A percentile compares a stretch with the other conserved stretches of the same genome.
These are phyloP conservation scores for Pseudorasbora parva DNA, from an alignment of 2,113 vertebrate species.

Conservation along the genomic window DNA sequence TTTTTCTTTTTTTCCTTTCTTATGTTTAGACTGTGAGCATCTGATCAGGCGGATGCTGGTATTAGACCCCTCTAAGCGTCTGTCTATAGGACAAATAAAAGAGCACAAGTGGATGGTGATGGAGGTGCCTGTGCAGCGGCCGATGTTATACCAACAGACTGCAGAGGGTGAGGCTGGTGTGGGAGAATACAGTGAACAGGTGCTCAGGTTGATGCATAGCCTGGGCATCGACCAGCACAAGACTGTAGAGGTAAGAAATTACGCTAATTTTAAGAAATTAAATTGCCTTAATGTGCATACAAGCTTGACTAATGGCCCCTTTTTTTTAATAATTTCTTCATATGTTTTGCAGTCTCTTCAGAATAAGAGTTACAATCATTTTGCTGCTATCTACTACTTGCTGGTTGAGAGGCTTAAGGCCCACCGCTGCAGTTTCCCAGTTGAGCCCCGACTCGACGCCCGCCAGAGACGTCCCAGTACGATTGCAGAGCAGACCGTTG, in stretches of 20 bases:
- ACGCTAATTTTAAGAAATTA: not conserved
- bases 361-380: slow-evolving; percentile 99
- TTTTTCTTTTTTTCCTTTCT: slow-evolving; percentile 13
- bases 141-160: slow-evolving; percentile 84
- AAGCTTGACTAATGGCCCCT: not conserved
- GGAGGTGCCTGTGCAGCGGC: slow-evolving; percentile 89
- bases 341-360: slow-evolving; percentile 86
- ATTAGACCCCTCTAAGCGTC: slow-evolving; percentile 90
- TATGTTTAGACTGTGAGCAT: slow-evolving; percentile 90
- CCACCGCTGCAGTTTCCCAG: slow-evolving; percentile 94
- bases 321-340: not conserved
- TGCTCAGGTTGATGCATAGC: slow-evolving; percentile 95
- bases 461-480: slow-evolving; percentile 94
- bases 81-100: slow-evolving; percentile 94
- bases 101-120: slow-evolving; percentile 98
- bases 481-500: slow-evolving; percentile 91
- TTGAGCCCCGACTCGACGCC: slow-evolving; percentile 91
- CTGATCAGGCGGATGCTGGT: slow-evolving; percentile 97
- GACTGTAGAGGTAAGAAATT: slow-evolving; percentile 89
- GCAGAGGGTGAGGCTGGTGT: slow-evolving; percentile 81
- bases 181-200: slow-evolving; percentile 94
- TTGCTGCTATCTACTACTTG: slow-evolving; percentile 97
- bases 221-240: slow-evolving; percentile 98
- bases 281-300: not conserved
- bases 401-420: slow-evolving; percentile 95